phyloP scores from a whole-genome alignment of 2,888 invertebrate species.

The Pollenia labialis region DNA sequence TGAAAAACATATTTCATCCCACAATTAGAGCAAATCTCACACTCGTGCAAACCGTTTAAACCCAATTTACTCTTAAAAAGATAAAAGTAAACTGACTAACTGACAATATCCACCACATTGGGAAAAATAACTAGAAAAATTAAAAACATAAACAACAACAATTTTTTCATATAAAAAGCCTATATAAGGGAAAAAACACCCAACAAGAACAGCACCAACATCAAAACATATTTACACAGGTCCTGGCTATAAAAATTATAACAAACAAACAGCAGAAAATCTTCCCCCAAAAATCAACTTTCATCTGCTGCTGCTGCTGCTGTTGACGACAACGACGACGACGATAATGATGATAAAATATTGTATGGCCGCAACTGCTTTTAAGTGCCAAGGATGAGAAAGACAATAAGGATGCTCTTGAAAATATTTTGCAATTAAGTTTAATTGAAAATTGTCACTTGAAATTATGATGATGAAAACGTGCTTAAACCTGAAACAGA shows the following conservation, averaged over 20 bases:
- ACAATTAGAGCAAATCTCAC: conserved; percentile 70
- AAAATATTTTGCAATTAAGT: conserved; percentile 76
- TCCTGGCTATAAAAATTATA: conserved; percentile 41
- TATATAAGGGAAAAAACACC: not conserved
- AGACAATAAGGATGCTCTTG: conserved; percentile 64
- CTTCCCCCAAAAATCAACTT: conserved; percentile 28
- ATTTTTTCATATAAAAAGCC: conserved; percentile 30
- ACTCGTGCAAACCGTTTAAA: conserved; percentile 61
- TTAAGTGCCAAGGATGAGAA: not conserved
- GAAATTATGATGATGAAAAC: conserved; percentile 75
- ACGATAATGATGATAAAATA: conserved; percentile 40
- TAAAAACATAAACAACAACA: conserved; percentile 33
- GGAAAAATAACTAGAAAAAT: conserved; percentile 42
- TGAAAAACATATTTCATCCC: conserved; percentile 74
- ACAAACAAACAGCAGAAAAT: conserved; percentile 32
- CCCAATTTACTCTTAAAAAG: conserved; percentile 65
- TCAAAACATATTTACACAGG: conserved; percentile 55
- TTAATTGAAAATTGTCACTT: conserved; percentile 76
- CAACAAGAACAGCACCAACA: not conserved
- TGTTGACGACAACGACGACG: not conserved
- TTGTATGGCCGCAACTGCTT: conserved; percentile 33
- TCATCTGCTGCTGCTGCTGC: conserved; percentile 39
- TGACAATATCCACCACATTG: conserved; percentile 62
- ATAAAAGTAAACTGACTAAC: conserved; percentile 71
- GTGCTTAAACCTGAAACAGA: conserved; percentile 70